Percentiles rank a stretch among this genome's conserved stretches.
These are phyloP conservation scores for Drosophila quasianomalipes DNA, from an alignment of 2,888 invertebrate genomes.

Conservation along the genomic window DNA sequence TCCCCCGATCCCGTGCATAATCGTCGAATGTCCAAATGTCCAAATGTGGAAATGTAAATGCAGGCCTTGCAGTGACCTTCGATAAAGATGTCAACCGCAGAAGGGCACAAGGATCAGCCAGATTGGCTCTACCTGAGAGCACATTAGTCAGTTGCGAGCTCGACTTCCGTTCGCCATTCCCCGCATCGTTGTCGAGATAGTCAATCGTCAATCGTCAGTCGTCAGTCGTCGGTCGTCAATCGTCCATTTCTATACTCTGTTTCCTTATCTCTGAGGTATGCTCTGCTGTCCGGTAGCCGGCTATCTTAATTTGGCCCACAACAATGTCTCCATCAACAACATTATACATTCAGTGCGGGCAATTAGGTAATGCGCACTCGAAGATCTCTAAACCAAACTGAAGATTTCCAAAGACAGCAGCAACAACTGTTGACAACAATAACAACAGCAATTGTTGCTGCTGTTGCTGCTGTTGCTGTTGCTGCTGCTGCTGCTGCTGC, in stretches of 20 bases:
- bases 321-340: not conserved
- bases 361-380: conserved; percentile 49
- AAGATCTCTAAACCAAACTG: conserved; percentile 40
- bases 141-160: conserved; percentile 36
- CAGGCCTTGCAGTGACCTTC: conserved; percentile 54
- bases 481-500: conserved; percentile 19
- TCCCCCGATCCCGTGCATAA: conserved; percentile 37
- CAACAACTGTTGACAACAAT: conserved; percentile 6
- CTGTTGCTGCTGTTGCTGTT: conserved; percentile 4
- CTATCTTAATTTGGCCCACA: conserved; percentile 14
- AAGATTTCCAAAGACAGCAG: conserved; percentile 47
- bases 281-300: not conserved
- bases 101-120: conserved; percentile 37
- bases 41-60: conserved; percentile 44
- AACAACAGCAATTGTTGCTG: conserved; percentile 19
- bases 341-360: conserved; percentile 55
- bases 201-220: too few relatives aligned
- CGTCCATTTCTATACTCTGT: not conserved
- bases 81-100: conserved; percentile 68
- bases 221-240: not conserved
- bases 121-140: conserved; percentile 26
- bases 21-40: conserved; percentile 13
- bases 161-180: conserved; percentile 43
- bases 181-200: not conserved
- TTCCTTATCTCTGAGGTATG: not conserved